Base-by-base conservation (phyloP, 2,888 invertebrate genomes). In the Penaeus monodon region DNA sequence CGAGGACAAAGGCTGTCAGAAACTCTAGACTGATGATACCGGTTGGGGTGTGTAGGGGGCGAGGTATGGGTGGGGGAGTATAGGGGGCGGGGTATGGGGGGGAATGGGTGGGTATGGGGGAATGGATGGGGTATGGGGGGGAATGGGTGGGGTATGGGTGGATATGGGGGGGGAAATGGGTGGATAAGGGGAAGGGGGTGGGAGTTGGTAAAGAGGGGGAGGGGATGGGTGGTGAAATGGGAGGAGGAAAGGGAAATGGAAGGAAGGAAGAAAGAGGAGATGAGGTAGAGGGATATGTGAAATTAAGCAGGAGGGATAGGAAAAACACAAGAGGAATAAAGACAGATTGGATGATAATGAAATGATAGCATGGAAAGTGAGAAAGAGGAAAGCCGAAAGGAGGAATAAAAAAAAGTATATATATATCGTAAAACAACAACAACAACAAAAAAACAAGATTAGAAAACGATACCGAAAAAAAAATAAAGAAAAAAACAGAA, bases 191-290 rank as follows among this genome's bases (percentile, higher is more conserved):
- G 22, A 0, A 70, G 70, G 22, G n/a, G 17, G 70, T 20, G 70
- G 22, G 70, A 24, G 70, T 38, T 20, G 70, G 22, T 14, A 70
- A 22, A 24, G 70, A 70, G 44, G 77, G 49, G 38, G 57, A 77
- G 77, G 27, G 76, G 27, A 2, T 7, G 76, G 29, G 44, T 7
- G 76, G 27, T 2, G 27, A 27, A 76, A 33, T n/a, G 76, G 29
- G 76, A 76, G 76, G 27, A 27, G 27, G 76, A 76, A 27, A 76
- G 76, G 38, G 63, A 77, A 24, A 77, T 38, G 38, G 63, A 77
- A 44, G 38, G 77, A 77, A 49, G 20, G 38, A 44, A 20, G 17
- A 20, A 57, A 1, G 17, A 20, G 17, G 57, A 57, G 17, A 57
- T 57, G 24, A 64, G n/a, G 64, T 33, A 33, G 20, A 64, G 20